phyloP scores from a whole-genome alignment of 2,888 invertebrate genomes.

The Pycnomerus fuliginosus region DNA sequence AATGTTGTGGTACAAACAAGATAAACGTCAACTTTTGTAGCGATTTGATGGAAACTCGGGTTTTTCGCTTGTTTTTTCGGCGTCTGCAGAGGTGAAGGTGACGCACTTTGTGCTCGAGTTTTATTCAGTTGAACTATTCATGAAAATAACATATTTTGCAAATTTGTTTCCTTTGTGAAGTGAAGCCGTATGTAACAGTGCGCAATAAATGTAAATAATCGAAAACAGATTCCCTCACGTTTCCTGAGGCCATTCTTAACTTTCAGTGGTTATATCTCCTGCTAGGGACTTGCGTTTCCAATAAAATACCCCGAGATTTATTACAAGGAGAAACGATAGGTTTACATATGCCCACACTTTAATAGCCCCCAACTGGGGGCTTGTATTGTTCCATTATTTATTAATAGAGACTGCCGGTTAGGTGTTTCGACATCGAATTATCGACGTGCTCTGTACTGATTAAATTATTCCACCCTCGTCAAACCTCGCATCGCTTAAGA shows the following conservation, averaged over 20 bases:
- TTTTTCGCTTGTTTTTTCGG: too few relatives aligned
- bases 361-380: too few relatives aligned
- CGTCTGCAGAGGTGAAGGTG: too few relatives aligned
- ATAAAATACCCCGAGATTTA: slow-evolving; percentile 32
- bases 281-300: slow-evolving; percentile 27
- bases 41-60: too few relatives aligned
- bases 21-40: too few relatives aligned
- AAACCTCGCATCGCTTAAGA: slow-evolving; percentile 14
- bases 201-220: slow-evolving; percentile 36
- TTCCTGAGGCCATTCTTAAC: slow-evolving; percentile 30
- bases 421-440: slow-evolving; percentile 22
- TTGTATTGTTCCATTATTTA: too few relatives aligned
- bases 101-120: too few relatives aligned
- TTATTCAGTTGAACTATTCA: too few relatives aligned
- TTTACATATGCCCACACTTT: slow-evolving; percentile 31
- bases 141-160: too few relatives aligned
- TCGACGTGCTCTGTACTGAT: slow-evolving; percentile 28
- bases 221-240: slow-evolving; percentile 33
- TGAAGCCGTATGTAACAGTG: too few relatives aligned
- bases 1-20: too few relatives aligned
- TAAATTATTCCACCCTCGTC: slow-evolving; percentile 35
- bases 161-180: too few relatives aligned
- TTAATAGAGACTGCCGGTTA: slow-evolving; percentile 16
- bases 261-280: slow-evolving; percentile 31
- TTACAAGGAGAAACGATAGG: slow-evolving; percentile 24